Conservation (phyloP, 2,113 vertebrate genomes). For the Hypanus sabinus region DNA sequence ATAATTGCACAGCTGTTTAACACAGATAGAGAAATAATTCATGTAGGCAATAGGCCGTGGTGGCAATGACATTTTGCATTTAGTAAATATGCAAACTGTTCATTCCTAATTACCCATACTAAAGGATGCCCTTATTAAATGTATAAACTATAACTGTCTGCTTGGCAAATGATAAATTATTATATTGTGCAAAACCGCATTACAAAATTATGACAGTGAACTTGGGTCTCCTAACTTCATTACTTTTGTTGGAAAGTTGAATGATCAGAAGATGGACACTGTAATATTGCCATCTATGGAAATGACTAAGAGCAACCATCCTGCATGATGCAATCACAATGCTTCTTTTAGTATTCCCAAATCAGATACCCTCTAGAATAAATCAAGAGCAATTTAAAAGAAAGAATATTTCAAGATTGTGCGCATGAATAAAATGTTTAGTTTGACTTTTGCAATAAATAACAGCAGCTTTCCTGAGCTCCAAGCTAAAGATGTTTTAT, state of each 20-base stretch:
- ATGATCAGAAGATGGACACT: conserved; percentile 77
- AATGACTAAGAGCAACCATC: conserved; percentile 24
- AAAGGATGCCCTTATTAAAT: conserved; percentile 97
- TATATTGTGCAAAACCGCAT: conserved; percentile 90
- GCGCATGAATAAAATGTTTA: conserved; percentile 35
- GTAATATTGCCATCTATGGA: conserved; percentile 60
- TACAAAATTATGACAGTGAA: conserved; percentile 79
- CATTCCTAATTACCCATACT: conserved; percentile 96
- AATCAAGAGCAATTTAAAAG: conserved; percentile 36
- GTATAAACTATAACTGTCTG: conserved; percentile 93
- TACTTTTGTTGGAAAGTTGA: conserved; percentile 83
- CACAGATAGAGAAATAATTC: conserved; percentile 99
- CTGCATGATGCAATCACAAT: conserved; percentile 25
- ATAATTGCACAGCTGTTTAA: conserved; percentile 99
- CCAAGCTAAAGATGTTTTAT: conserved; percentile 66
- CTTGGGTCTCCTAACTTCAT: conserved; percentile 91
- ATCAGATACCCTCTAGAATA: conserved; percentile 26
- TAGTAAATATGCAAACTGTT: conserved; percentile 99
- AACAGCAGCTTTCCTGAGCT: conserved; percentile 59
- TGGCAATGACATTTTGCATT: conserved; percentile 89
- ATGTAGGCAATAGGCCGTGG: conserved; percentile 95
- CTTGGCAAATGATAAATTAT: conserved; percentile 99
- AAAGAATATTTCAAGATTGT: conserved; percentile 28
- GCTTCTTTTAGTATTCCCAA: conserved; percentile 34
- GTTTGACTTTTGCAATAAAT: conserved; percentile 51